phyloP scores from a whole-genome alignment of 2,113 vertebrate species.

The Galeopterus variegatus region DNA sequence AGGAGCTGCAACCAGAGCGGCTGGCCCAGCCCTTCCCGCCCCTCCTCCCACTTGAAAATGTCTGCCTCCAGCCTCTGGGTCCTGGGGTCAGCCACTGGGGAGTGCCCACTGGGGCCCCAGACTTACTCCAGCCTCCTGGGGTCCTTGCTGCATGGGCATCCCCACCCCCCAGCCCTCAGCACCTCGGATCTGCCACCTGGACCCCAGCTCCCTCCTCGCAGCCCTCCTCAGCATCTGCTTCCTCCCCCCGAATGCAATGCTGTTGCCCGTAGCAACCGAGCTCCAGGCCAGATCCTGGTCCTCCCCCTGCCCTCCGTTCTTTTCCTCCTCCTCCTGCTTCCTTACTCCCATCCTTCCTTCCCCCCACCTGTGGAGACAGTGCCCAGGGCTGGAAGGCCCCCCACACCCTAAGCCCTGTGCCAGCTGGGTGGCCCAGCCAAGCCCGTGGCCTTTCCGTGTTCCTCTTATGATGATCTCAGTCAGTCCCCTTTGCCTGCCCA shows the following conservation, averaged over 20 bases:
- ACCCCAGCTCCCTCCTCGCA: neutral
- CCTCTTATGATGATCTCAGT: neutral
- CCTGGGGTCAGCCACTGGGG: neutral
- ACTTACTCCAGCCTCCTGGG: neutral
- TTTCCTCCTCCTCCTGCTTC: neutral
- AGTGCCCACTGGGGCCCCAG: neutral
- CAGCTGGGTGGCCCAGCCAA: neutral
- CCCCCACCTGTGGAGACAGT: slow-evolving; percentile 32
- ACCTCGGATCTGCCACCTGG: neutral
- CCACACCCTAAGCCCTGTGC: neutral
- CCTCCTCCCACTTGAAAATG: neutral
- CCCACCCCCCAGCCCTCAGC: neutral
- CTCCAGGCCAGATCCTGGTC: neutral
- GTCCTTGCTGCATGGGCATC: neutral
- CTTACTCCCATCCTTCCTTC: neutral
- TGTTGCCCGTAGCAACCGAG: slow-evolving; percentile 74
- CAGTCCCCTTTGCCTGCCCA: neutral
- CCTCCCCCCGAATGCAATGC: neutral
- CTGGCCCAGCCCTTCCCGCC: neutral
- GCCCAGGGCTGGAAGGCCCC: neutral
- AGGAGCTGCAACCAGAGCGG: neutral
- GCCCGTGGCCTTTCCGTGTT: neutral
- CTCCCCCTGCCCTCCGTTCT: neutral
- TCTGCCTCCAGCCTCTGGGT: neutral
- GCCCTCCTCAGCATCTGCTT: slow-evolving; percentile 35